These are phyloP conservation scores for Gadopsis bispinosus DNA, from an alignment of 2,797 vertebrate species.

Conservation along the genomic window DNA sequence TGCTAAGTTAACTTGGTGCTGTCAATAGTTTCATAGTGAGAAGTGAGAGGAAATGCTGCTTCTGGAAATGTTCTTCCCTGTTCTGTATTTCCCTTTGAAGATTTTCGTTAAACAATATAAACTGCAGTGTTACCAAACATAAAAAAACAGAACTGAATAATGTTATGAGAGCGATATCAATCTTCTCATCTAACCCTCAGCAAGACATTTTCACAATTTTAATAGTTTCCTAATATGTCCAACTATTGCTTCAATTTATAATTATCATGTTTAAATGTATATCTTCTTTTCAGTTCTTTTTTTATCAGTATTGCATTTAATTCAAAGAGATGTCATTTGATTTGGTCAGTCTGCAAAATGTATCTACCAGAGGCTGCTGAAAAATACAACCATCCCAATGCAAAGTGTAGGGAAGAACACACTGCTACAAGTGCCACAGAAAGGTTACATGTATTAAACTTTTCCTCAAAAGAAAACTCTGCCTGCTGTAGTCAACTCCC, in stretches of 20 bases:
- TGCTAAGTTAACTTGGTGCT: too few species aligned
- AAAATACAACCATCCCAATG: conserved; percentile 30
- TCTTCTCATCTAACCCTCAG: not conserved
- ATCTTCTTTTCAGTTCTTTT: not conserved
- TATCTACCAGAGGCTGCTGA: conserved; percentile 9
- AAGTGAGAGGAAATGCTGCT: not conserved
- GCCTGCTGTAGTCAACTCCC: conserved; percentile 80
- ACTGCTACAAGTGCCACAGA: conserved; percentile 60
- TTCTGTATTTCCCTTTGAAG: not conserved
- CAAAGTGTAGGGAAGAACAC: conserved; percentile 23
- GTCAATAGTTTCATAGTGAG: not conserved
- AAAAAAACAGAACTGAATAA: not conserved
- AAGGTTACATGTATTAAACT: conserved; percentile 84
- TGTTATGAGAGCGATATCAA: not conserved
- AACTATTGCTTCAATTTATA: not conserved
- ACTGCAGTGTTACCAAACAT: not conserved
- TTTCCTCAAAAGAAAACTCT: conserved; percentile 81
- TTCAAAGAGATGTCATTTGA: conserved; percentile 9
- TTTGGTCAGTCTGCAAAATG: conserved; percentile 16
- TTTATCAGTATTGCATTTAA: not conserved
- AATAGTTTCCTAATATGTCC: not conserved
- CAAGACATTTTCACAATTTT: too few species aligned
- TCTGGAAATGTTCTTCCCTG: not conserved
- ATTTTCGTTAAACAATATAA: not conserved
- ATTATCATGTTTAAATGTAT: not conserved